These are phyloP conservation scores for Anoplius nigerrimus DNA, from an alignment of 2,888 invertebrate genomes.

Conservation along the genomic window DNA sequence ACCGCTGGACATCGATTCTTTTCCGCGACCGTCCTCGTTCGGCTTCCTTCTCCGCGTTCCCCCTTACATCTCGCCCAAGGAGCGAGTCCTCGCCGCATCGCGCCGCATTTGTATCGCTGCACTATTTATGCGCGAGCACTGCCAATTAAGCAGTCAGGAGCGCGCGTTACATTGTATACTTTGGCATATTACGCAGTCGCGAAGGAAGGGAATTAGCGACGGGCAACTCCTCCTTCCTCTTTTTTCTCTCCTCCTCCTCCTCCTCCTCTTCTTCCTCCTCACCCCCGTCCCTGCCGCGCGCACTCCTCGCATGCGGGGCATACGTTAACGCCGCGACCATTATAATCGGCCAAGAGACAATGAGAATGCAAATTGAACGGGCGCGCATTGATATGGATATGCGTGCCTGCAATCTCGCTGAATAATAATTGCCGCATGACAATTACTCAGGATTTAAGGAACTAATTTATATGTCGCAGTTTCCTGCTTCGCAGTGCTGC, in stretches of 20 bases:
- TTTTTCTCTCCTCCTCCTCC: background rate
- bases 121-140: too few relatives aligned
- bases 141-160: too few relatives aligned
- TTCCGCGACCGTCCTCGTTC: too few relatives aligned
- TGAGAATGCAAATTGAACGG: slow-evolving; percentile 40
- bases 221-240: too few relatives aligned
- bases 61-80: too few relatives aligned
- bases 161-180: too few relatives aligned
- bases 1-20: too few relatives aligned
- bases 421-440: slow-evolving; percentile 37
- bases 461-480: slow-evolving; percentile 8
- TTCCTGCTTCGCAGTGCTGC: background rate
- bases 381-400: slow-evolving; percentile 37
- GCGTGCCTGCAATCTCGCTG: slow-evolving; percentile 32
- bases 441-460: slow-evolving; percentile 29
- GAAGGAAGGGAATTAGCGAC: too few relatives aligned
- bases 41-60: too few relatives aligned
- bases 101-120: too few relatives aligned
- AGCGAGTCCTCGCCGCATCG: too few relatives aligned
- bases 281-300: background rate
- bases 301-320: background rate
- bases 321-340: slow-evolving; percentile 24
- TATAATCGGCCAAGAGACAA: slow-evolving; percentile 33
- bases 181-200: too few relatives aligned
- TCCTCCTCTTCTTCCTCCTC: background rate